Conservation (phyloP, 2,113 vertebrate genomes). For the Callorhinus ursinus region DNA sequence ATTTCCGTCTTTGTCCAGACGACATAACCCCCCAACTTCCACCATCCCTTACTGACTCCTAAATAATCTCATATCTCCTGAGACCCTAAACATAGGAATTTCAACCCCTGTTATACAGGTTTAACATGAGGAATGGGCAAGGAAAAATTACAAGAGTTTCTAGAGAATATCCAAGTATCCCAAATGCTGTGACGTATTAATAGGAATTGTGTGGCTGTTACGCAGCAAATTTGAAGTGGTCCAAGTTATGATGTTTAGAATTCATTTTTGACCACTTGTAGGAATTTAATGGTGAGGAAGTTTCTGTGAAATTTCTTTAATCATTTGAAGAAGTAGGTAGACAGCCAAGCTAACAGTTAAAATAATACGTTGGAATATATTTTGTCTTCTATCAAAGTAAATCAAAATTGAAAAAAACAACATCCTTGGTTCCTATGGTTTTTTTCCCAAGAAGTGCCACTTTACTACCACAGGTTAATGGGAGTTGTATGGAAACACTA, state of each 20-base stretch:
- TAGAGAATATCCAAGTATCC: neutral
- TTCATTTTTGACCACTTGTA: neutral
- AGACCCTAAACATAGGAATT: neutral
- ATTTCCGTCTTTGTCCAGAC: neutral
- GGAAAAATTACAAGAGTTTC: neutral
- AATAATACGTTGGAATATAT: neutral
- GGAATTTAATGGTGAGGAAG: neutral
- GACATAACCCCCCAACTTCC: neutral
- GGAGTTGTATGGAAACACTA: neutral
- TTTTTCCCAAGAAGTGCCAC: neutral
- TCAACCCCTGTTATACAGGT: neutral
- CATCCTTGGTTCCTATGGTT: neutral
- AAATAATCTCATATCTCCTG: neutral
- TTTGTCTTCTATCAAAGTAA: slow-evolving; percentile 15
- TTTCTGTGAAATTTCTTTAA: neutral
- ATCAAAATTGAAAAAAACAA: neutral
- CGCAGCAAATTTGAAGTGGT: neutral
- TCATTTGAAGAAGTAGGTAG: neutral
- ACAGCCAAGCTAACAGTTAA: neutral
- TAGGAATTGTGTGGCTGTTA: neutral
- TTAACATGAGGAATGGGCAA: neutral
- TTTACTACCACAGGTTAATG: neutral
- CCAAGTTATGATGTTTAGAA: neutral
- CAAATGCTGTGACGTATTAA: neutral
- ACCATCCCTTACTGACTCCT: neutral